Evolutionary conservation across 1,140 invertebrate genomes (phyloP).

Genomic region (Drosophila dunni): DNA sequence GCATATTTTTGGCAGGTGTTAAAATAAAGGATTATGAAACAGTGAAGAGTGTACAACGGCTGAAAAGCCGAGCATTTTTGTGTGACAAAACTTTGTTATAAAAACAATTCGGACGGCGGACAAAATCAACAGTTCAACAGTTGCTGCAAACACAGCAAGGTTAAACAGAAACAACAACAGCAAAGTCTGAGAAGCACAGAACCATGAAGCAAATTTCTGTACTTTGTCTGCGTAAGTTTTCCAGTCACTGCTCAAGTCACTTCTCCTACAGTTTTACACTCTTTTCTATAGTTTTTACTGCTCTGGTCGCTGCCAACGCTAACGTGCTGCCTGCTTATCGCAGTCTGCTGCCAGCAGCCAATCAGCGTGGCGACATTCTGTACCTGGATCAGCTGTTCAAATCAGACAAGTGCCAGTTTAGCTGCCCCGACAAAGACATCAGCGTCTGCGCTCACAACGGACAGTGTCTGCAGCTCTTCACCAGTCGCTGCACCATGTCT

Average conservation of each 20-base stretch:
- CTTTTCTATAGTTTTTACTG: not conserved
- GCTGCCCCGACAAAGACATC: conserved; percentile 51
- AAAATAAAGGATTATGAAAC: conserved; percentile 69
- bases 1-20: conserved; percentile 71
- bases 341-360: conserved; percentile 50
- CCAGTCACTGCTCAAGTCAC: not conserved
- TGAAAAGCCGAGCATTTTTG: conserved; percentile 21
- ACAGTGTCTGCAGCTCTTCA: conserved; percentile 68
- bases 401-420: conserved; percentile 57
- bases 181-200: conserved; percentile 14
- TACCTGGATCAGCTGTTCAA: conserved; percentile 26
- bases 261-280: not conserved
- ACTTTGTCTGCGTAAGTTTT: conserved; percentile 53
- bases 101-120: conserved; percentile 30
- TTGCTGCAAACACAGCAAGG: conserved; percentile 69
- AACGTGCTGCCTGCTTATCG: conserved; percentile 50
- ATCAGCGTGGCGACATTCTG: conserved; percentile 58
- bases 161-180: conserved; percentile 32
- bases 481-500: conserved; percentile 62
- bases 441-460: conserved; percentile 68
- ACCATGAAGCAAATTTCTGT: conserved; percentile 52
- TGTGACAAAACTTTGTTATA: conserved; percentile 45
- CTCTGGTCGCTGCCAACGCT: conserved; percentile 26
- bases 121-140: conserved; percentile 65
- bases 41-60: not conserved